Conservation (phyloP, 2,888 invertebrate species). For the Drosophila infuscata region DNA sequence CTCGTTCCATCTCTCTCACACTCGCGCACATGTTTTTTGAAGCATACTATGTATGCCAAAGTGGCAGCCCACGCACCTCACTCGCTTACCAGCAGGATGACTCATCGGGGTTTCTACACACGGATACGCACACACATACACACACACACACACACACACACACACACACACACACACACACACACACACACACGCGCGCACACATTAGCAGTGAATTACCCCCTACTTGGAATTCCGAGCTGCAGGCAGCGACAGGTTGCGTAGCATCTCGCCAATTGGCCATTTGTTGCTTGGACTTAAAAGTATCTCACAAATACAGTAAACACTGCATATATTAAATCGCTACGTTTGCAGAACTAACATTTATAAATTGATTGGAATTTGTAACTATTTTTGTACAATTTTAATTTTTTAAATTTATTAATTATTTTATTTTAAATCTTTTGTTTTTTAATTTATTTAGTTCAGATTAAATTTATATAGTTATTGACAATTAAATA, state of each 20-base stretch:
- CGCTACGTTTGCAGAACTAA: no score
- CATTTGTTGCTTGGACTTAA: conserved; percentile 36
- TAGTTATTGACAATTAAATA: neutral
- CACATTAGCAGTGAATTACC: conserved; percentile 31
- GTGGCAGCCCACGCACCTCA: conserved; percentile 55
- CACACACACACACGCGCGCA: conserved; percentile 5
- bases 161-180: conserved; percentile 13
- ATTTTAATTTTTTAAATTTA: neutral
- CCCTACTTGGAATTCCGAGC: conserved; percentile 47
- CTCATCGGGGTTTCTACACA: conserved; percentile 84
- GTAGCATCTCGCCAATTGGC: conserved; percentile 45
- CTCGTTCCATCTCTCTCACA: neutral
- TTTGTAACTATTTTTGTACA: neutral
- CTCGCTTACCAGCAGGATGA: conserved; percentile 64
- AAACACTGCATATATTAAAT: neutral
- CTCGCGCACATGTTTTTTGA: conserved; percentile 56
- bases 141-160: conserved; percentile 2
- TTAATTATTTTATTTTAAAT: neutral
- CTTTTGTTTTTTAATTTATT: neutral
- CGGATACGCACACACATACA: conserved; percentile 27
- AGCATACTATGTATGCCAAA: conserved; percentile 67
- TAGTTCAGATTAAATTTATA: neutral
- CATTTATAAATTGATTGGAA: neutral
- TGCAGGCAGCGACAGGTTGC: conserved; percentile 44
- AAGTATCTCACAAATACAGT: conserved; percentile 40